These are phyloP conservation scores for Anhinga rufa DNA, from an alignment of 2,113 vertebrate species.

Conservation along the genomic window DNA sequence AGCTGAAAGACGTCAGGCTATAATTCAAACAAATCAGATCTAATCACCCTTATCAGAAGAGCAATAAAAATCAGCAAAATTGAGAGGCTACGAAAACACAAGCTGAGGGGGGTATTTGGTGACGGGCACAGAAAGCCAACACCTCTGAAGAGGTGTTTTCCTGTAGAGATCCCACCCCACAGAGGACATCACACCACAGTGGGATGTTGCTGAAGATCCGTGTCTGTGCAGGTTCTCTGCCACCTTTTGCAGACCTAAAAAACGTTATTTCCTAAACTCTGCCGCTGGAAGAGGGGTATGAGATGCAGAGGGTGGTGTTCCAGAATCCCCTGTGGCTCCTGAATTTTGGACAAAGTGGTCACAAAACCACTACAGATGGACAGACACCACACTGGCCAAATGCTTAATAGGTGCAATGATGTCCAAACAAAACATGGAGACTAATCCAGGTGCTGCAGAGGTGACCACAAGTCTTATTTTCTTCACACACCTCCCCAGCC, in stretches of 20 bases:
- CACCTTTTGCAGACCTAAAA: background rate
- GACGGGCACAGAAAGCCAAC: background rate
- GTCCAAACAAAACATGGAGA: background rate
- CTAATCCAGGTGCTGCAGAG: background rate
- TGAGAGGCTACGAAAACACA: background rate
- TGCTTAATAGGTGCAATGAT: rapidly evolving
- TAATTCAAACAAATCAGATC: constrained; percentile 49
- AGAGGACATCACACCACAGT: background rate
- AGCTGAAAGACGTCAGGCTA: background rate
- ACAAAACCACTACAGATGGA: background rate
- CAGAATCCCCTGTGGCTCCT: background rate
- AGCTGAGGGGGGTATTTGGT: background rate
- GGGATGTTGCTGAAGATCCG: background rate
- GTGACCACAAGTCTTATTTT: background rate
- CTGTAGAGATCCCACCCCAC: background rate
- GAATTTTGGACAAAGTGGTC: background rate
- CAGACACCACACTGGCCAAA: background rate
- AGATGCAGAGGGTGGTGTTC: background rate
- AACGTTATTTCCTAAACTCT: background rate
- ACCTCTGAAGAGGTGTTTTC: background rate
- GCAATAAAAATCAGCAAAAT: background rate
- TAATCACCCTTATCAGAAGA: constrained; percentile 20
- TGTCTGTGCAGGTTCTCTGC: background rate
- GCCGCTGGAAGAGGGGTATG: background rate
- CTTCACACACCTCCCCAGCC: background rate